phyloP scores from a whole-genome alignment of 2,888 invertebrate species.

The Mythimna ferrago region DNA sequence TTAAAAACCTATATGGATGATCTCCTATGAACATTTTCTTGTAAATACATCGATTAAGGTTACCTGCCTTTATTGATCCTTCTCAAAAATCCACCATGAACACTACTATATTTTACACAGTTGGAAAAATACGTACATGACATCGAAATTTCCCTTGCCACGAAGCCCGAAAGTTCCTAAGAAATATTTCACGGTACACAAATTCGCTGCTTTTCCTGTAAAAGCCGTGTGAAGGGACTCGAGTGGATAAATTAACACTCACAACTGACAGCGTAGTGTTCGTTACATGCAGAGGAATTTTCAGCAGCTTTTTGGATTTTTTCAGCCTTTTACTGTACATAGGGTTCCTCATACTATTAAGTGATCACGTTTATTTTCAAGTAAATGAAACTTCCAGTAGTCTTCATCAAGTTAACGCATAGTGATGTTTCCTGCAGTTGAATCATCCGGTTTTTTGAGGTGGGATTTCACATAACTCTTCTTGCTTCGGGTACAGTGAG shows the following conservation, averaged over 20 bases:
- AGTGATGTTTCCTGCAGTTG: no score
- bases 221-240: neutral
- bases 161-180: neutral
- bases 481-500: no score
- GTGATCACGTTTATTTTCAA: neutral
- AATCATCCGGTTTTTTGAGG: no score
- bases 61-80: no score
- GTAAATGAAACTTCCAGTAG: neutral
- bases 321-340: neutral
- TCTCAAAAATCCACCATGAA: no score
- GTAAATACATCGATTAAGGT: no score
- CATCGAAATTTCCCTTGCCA: neutral
- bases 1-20: no score
- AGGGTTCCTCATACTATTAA: neutral
- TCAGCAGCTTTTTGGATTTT: neutral
- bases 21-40: no score
- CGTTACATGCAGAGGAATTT: neutral
- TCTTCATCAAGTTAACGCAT: neutral
- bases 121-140: neutral
- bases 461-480: no score
- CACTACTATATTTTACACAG: no score
- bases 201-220: neutral
- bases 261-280: slow-evolving; percentile 2
- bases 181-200: slow-evolving; percentile 1
- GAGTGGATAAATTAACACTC: slow-evolving; percentile 14